Percentiles rank a stretch among this genome's conserved stretches.
Evolutionary conservation across 1,140 invertebrate species (phyloP).

Genomic region (Ceratoteleas bidentatus): DNA sequence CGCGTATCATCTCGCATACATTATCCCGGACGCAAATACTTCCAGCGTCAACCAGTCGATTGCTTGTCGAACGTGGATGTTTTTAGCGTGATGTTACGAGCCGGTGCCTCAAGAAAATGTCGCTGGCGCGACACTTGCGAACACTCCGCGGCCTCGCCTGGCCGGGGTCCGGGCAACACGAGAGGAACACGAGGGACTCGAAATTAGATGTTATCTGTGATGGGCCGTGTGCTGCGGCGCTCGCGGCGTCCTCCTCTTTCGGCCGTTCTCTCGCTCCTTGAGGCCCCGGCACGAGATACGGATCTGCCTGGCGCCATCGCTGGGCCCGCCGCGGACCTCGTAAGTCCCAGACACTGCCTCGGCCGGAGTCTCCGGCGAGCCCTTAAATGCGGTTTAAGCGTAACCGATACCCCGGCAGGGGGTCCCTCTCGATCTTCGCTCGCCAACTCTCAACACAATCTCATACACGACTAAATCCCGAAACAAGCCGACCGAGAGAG

Average conservation of each 20-base stretch:
- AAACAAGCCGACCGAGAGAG: conserved; percentile 38
- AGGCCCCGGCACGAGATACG: conserved; percentile 61
- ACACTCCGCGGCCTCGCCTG: conserved; percentile 10
- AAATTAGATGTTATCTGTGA: conserved; percentile 81
- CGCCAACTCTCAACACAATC: conserved; percentile 58
- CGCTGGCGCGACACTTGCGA: conserved; percentile 59
- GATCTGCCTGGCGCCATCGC: conserved; percentile 68
- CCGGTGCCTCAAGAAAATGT: conserved; percentile 57
- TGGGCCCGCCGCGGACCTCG: conserved; percentile 57
- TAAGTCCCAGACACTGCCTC: conserved; percentile 51
- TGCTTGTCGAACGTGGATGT: conserved; percentile 45
- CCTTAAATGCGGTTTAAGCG: conserved; percentile 68
- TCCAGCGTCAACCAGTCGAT: conserved; percentile 30
- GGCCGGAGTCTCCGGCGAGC: conserved; percentile 45
- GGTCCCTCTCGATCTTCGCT: conserved; percentile 61
- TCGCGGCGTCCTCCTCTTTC: conserved; percentile 31
- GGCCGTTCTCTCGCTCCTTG: conserved; percentile 27
- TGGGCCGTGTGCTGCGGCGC: conserved; percentile 66
- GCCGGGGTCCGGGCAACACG: too few species aligned
- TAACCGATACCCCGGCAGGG: conserved; percentile 69
- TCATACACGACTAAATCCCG: conserved; percentile 54
- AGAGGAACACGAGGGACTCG: conserved; percentile 67
- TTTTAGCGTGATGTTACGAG: conserved; percentile 60
- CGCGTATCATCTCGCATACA: conserved; percentile 18
- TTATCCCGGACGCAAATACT: conserved; percentile 45